Conservation (phyloP, 2,888 invertebrate genomes). For the Cyaniris semiargus region DNA sequence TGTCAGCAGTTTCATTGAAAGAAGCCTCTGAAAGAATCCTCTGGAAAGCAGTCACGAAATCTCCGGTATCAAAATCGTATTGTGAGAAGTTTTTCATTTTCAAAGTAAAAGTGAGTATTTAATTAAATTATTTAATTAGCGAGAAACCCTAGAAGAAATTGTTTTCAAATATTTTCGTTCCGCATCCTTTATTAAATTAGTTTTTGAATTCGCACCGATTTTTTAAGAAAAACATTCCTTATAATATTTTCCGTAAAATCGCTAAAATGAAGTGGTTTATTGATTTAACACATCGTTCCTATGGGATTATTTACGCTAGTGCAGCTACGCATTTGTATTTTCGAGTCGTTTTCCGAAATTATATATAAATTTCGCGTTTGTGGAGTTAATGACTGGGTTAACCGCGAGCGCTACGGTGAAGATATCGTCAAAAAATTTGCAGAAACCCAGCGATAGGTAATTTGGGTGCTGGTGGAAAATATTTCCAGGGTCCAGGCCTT, state of each 20-base stretch:
- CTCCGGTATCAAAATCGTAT: slow-evolving; percentile 80
- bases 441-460: slow-evolving; percentile 54
- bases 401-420: slow-evolving; percentile 72
- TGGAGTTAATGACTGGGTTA: slow-evolving; percentile 73
- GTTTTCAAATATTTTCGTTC: slow-evolving; percentile 37
- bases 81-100: slow-evolving; percentile 75
- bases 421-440: slow-evolving; percentile 64
- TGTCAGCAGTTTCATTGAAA: slow-evolving; percentile 65
- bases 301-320: slow-evolving; percentile 57
- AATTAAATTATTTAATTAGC: slow-evolving; percentile 37
- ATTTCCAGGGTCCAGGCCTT: slow-evolving; percentile 1
- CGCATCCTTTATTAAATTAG: not conserved
- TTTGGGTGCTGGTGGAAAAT: not conserved
- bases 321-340: slow-evolving; percentile 6
- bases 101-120: slow-evolving; percentile 75
- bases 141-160: slow-evolving; percentile 40
- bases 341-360: not conserved
- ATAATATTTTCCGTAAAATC: slow-evolving; percentile 52
- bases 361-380: slow-evolving; percentile 39
- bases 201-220: slow-evolving; percentile 11
- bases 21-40: slow-evolving; percentile 80
- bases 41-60: slow-evolving; percentile 77
- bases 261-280: slow-evolving; percentile 61
- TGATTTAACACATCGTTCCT: slow-evolving; percentile 69
- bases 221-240: slow-evolving; percentile 49